Evolutionary conservation across 92 coral and sea anemone genomes (phyloP).

Genomic region (Scolanthus callimorphus): DNA sequence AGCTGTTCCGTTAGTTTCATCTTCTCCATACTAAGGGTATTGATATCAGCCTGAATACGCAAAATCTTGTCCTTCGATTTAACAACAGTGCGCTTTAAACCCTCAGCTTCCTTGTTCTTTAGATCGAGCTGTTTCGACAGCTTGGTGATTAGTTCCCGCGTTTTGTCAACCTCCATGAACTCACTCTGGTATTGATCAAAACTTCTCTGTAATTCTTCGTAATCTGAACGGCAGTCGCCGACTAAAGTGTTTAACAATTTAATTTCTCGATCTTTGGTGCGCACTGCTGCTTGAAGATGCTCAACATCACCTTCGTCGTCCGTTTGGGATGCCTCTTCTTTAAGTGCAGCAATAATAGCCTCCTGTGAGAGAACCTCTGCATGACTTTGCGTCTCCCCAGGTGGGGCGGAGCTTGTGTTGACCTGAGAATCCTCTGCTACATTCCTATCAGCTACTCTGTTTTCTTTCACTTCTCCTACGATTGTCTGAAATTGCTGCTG

Average conservation of each 20-base stretch:
- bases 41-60: constrained; percentile 8
- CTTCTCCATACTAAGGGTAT: constrained; percentile 17
- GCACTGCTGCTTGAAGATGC: constrained; percentile 1
- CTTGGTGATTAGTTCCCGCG: constrained; percentile 5
- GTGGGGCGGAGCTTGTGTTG: too few relatives aligned
- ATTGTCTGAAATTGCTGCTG: too few relatives aligned
- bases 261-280: constrained; percentile 13
- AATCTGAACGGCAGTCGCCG: constrained; percentile 17
- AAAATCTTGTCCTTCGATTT: constrained; percentile 3
- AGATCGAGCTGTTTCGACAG: neutral
- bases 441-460: too few relatives aligned
- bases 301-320: constrained; percentile 13
- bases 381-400: too few relatives aligned
- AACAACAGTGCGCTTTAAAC: constrained; percentile 1
- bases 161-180: constrained; percentile 18
- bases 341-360: neutral
- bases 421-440: too few relatives aligned
- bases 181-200: constrained; percentile 17
- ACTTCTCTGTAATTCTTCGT: constrained; percentile 26
- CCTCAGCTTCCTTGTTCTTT: constrained; percentile 1
- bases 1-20: constrained; percentile 6
- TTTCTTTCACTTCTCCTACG: too few relatives aligned
- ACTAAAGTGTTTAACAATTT: constrained; percentile 2
- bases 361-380: neutral
- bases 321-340: constrained; percentile 11